These are phyloP conservation scores for Tholera decimalis DNA, from an alignment of 2,888 invertebrate genomes.

Conservation along the genomic window DNA sequence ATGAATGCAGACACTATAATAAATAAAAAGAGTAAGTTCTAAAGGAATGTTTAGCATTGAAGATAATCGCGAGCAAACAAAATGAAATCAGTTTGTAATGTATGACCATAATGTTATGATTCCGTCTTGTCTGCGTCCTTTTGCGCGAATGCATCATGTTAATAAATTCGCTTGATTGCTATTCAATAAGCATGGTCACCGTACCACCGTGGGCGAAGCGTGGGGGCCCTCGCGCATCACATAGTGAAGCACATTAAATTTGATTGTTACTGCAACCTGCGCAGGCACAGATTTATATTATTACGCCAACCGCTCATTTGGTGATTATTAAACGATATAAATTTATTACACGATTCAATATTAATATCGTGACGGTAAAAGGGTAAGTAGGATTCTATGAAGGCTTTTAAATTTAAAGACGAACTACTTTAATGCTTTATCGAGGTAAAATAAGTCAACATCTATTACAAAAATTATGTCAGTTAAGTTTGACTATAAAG, in stretches of 20 bases:
- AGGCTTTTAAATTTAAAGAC: slow-evolving; percentile 22
- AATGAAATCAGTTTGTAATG: neutral
- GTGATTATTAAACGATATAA: slow-evolving; percentile 70
- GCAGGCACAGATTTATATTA: slow-evolving; percentile 75
- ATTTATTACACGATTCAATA: slow-evolving; percentile 72
- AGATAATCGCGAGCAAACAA: neutral
- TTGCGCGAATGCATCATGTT: slow-evolving; percentile 18
- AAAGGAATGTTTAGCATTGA: neutral
- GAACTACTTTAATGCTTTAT: neutral
- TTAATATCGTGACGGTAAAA: slow-evolving; percentile 72
- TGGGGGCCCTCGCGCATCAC: slow-evolving; percentile 83
- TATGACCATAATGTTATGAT: slow-evolving; percentile 4
- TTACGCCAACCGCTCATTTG: slow-evolving; percentile 72
- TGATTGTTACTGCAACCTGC: slow-evolving; percentile 82
- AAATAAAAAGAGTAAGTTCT: too few relatives aligned
- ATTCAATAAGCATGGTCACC: slow-evolving; percentile 69
- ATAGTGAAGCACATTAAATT: slow-evolving; percentile 84
- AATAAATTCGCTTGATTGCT: slow-evolving; percentile 45
- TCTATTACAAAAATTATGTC: slow-evolving; percentile 4
- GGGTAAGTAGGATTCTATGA: slow-evolving; percentile 46
- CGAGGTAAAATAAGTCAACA: neutral
- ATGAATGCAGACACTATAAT: too few relatives aligned
- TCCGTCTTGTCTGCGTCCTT: slow-evolving; percentile 24
- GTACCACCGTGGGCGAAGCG: slow-evolving; percentile 81
- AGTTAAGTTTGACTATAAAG: slow-evolving; percentile 16